These are phyloP conservation scores for Pempheris klunzingeri DNA, from an alignment of 2,797 vertebrate species.

Conservation along the genomic window DNA sequence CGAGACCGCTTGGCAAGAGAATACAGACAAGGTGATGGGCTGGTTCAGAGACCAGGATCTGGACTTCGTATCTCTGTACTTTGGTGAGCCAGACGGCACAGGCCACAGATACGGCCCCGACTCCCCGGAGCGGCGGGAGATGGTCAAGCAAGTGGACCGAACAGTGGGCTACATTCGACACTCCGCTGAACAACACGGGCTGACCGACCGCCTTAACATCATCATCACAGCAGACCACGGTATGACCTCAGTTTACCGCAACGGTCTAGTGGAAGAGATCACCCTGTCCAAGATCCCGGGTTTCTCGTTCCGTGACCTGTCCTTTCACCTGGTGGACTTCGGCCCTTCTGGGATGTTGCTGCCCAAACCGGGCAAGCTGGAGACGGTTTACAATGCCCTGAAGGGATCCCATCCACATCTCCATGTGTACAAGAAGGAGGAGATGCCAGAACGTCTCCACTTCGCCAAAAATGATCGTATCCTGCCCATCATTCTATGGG, in stretches of 20 bases:
- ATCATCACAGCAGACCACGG: conserved; percentile 94
- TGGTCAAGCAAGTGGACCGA: conserved; percentile 91
- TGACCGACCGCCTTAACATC: conserved; percentile 86
- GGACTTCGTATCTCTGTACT: conserved; percentile 93
- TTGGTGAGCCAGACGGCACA: conserved; percentile 90
- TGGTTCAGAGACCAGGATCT: conserved; percentile 87
- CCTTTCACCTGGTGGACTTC: conserved; percentile 92
- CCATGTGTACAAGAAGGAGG: conserved; percentile 92
- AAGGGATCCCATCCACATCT: conserved; percentile 89
- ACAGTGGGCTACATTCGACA: conserved; percentile 89
- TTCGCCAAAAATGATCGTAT: conserved; percentile 86
- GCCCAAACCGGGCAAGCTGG: conserved; percentile 89
- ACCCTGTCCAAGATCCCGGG: conserved; percentile 76
- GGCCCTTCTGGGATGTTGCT: conserved; percentile 90
- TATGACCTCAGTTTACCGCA: conserved; percentile 86
- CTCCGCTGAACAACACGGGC: conserved; percentile 56
- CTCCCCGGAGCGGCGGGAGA: conserved; percentile 82
- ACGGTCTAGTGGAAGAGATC: conserved; percentile 79
- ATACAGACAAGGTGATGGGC: conserved; percentile 87
- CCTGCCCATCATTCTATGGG: conserved; percentile 88
- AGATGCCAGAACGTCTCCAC: conserved; percentile 86
- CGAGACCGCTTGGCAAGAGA: conserved; percentile 87
- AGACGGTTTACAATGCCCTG: conserved; percentile 87
- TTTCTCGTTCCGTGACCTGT: conserved; percentile 89
- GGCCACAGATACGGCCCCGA: conserved; percentile 92